Evolutionary conservation across 2,113 vertebrate species (phyloP).

Genomic region (Ctenomys sociabilis): DNA sequence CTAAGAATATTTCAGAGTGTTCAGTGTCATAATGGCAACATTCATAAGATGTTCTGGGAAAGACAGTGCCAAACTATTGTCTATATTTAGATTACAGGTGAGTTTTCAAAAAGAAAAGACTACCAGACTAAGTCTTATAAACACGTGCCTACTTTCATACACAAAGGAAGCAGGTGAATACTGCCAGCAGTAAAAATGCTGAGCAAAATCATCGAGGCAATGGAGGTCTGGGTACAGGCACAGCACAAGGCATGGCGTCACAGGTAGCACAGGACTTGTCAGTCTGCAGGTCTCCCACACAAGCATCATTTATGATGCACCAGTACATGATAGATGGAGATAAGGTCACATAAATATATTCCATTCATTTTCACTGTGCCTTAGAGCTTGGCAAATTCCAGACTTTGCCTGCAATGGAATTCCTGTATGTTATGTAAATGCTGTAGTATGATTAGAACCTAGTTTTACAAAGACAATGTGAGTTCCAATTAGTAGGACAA

Average conservation of each 20-base stretch:
- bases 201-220: background rate
- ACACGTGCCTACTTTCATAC: background rate
- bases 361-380: background rate
- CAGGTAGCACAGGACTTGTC: background rate
- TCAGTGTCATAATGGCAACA: background rate
- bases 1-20: background rate
- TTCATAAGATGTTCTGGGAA: background rate
- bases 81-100: background rate
- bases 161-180: background rate
- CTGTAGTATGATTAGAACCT: background rate
- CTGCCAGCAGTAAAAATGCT: background rate
- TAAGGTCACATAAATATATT: background rate
- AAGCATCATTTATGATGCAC: background rate
- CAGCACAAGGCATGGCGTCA: fast-evolving
- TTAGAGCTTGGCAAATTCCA: background rate
- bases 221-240: background rate
- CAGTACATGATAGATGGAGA: background rate
- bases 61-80: background rate
- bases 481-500: background rate
- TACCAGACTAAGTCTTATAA: background rate
- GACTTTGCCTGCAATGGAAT: background rate
- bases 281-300: background rate
- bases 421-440: background rate
- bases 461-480: conserved; percentile 1
- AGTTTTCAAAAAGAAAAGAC: background rate